A percentile compares a stretch with the other conserved stretches of the same genome.
These are phyloP conservation scores for Syncerus caffer DNA, from an alignment of 2,797 vertebrate species.

Conservation along the genomic window DNA sequence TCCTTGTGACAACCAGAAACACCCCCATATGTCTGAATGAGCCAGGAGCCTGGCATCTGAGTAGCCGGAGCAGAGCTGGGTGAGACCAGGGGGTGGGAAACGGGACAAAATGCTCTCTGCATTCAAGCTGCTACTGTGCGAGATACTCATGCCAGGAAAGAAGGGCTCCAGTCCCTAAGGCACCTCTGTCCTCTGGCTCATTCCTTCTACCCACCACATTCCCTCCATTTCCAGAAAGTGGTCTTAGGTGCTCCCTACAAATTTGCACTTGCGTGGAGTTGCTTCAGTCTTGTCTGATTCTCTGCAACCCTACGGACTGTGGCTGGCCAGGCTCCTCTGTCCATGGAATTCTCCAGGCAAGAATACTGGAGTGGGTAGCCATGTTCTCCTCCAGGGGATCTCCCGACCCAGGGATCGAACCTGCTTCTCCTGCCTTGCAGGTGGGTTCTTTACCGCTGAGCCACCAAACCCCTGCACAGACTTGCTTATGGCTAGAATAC, in stretches of 20 bases:
- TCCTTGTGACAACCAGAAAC: background rate
- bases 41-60: background rate
- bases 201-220: background rate
- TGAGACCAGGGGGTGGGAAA: background rate
- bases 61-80: background rate
- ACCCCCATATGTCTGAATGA: background rate
- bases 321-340: background rate
- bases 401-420: accelerated
- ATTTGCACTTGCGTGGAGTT: background rate
- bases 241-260: background rate
- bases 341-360: background rate
- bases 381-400: background rate
- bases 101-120: background rate
- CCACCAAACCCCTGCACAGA: background rate
- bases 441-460: background rate
- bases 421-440: background rate
- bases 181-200: background rate
- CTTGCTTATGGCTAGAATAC: background rate
- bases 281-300: background rate
- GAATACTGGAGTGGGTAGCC: background rate
- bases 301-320: background rate
- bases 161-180: background rate
- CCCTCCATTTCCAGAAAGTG: background rate
- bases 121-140: accelerated
- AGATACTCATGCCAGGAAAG: background rate